A percentile compares a stretch with the other conserved stretches of the same genome.
Evolutionary conservation across 2,113 vertebrate genomes (phyloP).

Genomic region (Saguinus imperator): DNA sequence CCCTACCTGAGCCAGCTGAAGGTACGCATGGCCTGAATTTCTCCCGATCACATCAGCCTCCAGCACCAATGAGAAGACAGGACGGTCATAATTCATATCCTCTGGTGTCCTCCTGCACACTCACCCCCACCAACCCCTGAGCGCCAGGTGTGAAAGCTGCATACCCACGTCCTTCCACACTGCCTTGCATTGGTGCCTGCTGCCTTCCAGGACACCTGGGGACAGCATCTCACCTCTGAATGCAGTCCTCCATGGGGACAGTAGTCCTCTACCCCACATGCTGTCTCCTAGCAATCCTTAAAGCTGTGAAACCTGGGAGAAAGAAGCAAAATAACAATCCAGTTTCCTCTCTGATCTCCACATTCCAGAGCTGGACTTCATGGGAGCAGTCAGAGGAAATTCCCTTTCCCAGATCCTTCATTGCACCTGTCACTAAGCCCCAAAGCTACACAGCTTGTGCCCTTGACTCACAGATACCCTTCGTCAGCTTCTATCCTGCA

Average conservation of each 20-base stretch:
- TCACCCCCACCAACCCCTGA: not conserved
- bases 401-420: no score
- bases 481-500: rapidly evolving
- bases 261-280: not conserved
- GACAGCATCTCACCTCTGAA: no score
- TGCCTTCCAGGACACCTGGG: not conserved
- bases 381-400: rapidly evolving
- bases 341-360: not conserved
- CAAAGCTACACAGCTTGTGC: not conserved
- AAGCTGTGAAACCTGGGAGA: not conserved
- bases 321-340: not conserved
- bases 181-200: no score
- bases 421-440: rapidly evolving
- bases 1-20: constrained; percentile 90
- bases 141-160: not conserved
- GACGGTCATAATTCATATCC: not conserved
- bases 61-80: not conserved
- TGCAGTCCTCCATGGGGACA: not conserved
- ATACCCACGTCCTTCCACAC: rapidly evolving
- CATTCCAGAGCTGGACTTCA: not conserved
- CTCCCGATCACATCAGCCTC: not conserved
- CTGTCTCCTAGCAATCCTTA: not conserved
- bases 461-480: not conserved
- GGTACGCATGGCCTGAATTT: constrained; percentile 77
- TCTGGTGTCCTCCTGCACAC: not conserved